Evolutionary conservation across 2,797 vertebrate species (phyloP), one percentile per base, ranked within the genome.

Genomic region (Sebastes trivittatus): DNA sequence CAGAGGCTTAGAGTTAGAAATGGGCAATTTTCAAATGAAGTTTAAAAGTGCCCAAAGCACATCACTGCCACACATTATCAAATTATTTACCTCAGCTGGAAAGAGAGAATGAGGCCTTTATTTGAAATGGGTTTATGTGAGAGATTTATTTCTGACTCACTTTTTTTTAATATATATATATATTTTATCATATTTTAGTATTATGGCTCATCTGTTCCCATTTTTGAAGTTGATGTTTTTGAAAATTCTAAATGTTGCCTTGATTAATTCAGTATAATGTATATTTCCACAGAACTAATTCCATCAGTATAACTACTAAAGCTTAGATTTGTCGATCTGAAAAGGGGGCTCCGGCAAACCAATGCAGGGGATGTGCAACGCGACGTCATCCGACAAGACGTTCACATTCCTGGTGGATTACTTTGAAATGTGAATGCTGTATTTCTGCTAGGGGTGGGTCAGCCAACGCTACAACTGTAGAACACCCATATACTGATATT

Each of bases 1-100:
- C 59, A 27, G 22, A 25, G 20, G 38, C 38, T 72, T 69, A 71
- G 69, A 65, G 34, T 30, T 74, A 77, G 7, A 71, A 70, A 72
- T 34, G 5, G 54, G 27, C 14, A 52, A 52, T 71, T 75, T 55
- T 72, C 59, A 81, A 59, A 11, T 46, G 62, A 1, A 1, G 7
- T 72, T 70, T 79, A 46, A 16, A 54, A 32, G 16, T 61, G 9
- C 55, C 6, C 18, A 59, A n/a, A 49, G 20, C 30, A 56, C 9
- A 58, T 66, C 70, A 69, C 22, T 20, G 5, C 29, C 18, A 32
- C 52, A 52, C 1, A 32, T 58, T 22, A 2, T 65, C 3, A 22
- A n/a, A 62, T 60, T 11, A 71, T 34, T 62, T 20, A 8, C 20
- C 7, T 27, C 18, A 3, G 4, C 14, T 56, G 6, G 8, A 72